phyloP scores from a whole-genome alignment of 1,140 invertebrate genomes.

The Hylyphantes graminicola region DNA sequence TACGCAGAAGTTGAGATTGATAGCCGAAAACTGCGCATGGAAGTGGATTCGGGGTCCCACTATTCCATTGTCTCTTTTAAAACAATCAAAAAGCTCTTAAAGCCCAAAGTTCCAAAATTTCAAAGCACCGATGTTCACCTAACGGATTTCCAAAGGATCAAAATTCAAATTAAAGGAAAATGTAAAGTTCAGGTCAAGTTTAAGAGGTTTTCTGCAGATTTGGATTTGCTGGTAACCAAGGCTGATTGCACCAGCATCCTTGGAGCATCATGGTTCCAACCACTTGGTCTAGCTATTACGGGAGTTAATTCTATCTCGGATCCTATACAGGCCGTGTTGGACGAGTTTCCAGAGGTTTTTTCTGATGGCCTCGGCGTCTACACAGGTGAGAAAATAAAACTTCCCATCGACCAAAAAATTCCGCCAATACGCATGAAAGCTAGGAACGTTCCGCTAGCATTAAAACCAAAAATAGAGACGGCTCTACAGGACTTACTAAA shows the following conservation, averaged over 20 bases:
- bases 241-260: no score
- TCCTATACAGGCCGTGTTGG: not conserved
- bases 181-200: not conserved
- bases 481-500: not conserved
- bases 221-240: no score
- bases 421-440: not conserved
- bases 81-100: not conserved
- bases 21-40: not conserved
- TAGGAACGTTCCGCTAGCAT: conserved; percentile 16
- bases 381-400: no score
- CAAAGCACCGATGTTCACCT: not conserved
- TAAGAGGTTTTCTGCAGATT: no score
- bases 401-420: not conserved
- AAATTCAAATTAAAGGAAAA: not conserved
- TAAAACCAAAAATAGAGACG: conserved; percentile 10
- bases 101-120: not conserved
- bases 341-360: no score
- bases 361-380: no score
- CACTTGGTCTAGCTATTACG: not conserved
- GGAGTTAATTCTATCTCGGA: conserved; percentile 4
- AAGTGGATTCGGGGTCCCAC: not conserved
- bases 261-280: no score
- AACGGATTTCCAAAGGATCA: not conserved
- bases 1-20: not conserved
- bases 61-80: not conserved